Evolutionary conservation across 2,113 vertebrate species (phyloP).

Genomic region (Aldabrachelys gigantea): DNA sequence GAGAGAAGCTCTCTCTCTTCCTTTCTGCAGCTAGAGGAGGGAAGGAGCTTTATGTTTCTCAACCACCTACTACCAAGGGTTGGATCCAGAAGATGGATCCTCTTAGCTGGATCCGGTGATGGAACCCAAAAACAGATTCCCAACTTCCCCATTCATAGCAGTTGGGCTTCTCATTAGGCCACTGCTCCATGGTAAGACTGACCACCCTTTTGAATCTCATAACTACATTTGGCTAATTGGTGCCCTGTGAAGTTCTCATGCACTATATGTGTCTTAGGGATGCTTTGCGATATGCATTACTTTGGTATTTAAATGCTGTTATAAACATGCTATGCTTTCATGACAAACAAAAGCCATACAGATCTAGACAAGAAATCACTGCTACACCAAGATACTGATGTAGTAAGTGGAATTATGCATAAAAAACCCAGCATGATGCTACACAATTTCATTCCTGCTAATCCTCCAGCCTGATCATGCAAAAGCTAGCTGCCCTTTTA

Average conservation of each 20-base stretch:
- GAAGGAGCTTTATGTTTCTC: neutral
- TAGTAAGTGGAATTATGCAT: neutral
- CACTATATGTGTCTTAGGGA: too few relatives aligned
- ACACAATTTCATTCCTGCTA: neutral
- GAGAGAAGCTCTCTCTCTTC: neutral
- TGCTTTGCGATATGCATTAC: fast-evolving
- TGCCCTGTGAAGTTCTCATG: fast-evolving
- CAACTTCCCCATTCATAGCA: neutral
- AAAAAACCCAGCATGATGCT: neutral
- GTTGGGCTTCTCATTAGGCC: neutral
- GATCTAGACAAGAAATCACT: neutral
- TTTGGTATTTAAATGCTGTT: neutral
- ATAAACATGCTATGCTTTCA: neutral
- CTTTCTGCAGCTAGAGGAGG: neutral
- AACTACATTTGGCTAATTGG: neutral
- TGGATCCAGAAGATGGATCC: neutral
- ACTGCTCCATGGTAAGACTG: neutral
- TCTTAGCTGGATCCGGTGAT: neutral
- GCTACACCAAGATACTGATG: neutral
- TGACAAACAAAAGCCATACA: neutral
- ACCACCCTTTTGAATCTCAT: too few relatives aligned
- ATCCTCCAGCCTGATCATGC: neutral
- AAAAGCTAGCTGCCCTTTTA: neutral
- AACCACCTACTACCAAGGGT: neutral
- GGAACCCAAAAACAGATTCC: neutral